These are phyloP conservation scores for Neostethus bicornis DNA, from an alignment of 2,797 vertebrate genomes.

Conservation along the genomic window DNA sequence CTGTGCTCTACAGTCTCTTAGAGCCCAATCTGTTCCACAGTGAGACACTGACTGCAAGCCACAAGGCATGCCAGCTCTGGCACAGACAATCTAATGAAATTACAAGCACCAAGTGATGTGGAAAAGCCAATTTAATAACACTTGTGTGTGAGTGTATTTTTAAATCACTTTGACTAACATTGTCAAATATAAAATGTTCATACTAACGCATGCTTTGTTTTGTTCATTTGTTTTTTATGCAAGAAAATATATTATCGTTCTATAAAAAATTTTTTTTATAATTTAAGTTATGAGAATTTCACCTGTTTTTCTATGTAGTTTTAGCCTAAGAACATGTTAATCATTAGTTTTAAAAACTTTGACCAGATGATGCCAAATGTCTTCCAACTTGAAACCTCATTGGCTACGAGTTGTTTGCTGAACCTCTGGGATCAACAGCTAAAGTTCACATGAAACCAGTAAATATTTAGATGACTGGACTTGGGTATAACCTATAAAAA, in stretches of 20 bases:
- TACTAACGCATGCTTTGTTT: slow-evolving; percentile 2
- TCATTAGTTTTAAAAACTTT: neutral
- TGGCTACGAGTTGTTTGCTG: neutral
- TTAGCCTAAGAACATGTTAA: neutral
- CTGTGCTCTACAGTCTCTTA: slow-evolving; percentile 39
- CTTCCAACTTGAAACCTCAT: neutral
- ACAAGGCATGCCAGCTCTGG: slow-evolving; percentile 53
- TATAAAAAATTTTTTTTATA: too few relatives aligned
- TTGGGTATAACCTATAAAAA: neutral
- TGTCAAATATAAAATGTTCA: neutral
- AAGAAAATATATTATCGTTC: neutral
- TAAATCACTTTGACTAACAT: slow-evolving; percentile 3
- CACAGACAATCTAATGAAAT: slow-evolving; percentile 58
- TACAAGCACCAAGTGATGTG: slow-evolving; percentile 24
- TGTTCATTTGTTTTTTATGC: neutral
- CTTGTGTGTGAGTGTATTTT: slow-evolving; percentile 14
- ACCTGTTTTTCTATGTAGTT: neutral
- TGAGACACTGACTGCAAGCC: slow-evolving; percentile 39
- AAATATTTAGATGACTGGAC: neutral
- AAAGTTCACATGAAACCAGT: neutral
- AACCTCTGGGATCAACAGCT: neutral
- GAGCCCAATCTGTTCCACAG: slow-evolving; percentile 69
- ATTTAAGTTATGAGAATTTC: neutral
- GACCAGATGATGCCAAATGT: neutral
- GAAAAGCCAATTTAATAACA: slow-evolving; percentile 11